Percentiles rank a stretch among this genome's conserved stretches.
phyloP scores from a whole-genome alignment of 2,797 vertebrate species.

The Mormyrops boulengeri region DNA sequence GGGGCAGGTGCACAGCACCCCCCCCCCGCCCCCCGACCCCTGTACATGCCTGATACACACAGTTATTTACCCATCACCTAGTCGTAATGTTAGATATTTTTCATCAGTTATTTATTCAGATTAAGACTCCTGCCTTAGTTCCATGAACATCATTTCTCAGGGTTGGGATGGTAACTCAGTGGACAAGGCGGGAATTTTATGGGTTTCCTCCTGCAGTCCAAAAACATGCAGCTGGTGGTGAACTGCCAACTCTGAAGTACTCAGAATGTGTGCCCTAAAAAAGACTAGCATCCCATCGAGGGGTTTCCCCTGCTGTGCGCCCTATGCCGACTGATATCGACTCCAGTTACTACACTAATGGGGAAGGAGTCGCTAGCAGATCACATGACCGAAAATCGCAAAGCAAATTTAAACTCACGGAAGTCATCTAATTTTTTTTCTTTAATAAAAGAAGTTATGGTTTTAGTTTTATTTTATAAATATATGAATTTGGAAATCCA shows the following conservation, averaged over 20 bases:
- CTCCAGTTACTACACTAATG: not conserved
- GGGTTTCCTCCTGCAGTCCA: not conserved
- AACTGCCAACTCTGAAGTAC: not conserved
- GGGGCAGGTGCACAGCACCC: too few species aligned
- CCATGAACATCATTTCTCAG: not conserved
- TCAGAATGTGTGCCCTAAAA: not conserved
- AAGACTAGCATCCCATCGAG: not conserved
- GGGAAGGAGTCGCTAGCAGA: conserved; percentile 14
- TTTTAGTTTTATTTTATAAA: not conserved
- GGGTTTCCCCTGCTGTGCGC: not conserved
- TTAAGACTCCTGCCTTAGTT: not conserved
- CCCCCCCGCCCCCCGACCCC: too few species aligned
- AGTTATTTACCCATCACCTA: not conserved
- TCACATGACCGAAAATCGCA: conserved; percentile 32
- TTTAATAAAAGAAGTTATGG: not conserved
- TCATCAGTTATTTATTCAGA: not conserved
- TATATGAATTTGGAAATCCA: not conserved
- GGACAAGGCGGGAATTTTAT: not conserved
- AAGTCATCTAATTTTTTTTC: not conserved
- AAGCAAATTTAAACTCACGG: not conserved
- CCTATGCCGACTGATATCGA: not conserved
- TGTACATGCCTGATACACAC: too few species aligned
- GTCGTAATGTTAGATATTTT: not conserved
- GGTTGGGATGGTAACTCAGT: not conserved
- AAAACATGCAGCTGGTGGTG: not conserved